phyloP scores from a whole-genome alignment of 2,113 vertebrate species.

The Vulpes vulpes region DNA sequence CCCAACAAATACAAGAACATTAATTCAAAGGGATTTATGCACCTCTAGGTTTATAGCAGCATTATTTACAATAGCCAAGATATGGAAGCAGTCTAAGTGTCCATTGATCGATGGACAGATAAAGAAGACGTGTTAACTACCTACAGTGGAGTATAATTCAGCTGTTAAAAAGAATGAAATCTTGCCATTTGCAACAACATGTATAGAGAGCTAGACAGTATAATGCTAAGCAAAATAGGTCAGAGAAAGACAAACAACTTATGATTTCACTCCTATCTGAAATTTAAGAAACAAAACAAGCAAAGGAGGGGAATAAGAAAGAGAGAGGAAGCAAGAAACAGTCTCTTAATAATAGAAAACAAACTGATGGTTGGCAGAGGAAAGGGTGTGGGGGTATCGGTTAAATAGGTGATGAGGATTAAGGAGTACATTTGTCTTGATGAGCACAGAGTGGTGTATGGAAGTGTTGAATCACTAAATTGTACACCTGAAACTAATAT shows the following conservation, averaged over 20 bases:
- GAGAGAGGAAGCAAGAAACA: background rate
- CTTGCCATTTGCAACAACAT: background rate
- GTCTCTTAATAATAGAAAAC: background rate
- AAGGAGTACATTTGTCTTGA: background rate
- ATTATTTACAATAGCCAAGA: background rate
- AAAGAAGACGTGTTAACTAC: background rate
- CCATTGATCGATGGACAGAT: background rate
- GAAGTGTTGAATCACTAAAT: background rate
- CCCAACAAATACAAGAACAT: background rate
- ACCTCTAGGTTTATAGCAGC: background rate
- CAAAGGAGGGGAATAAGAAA: background rate
- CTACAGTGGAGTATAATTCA: background rate
- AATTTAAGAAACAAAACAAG: background rate
- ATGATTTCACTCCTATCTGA: background rate
- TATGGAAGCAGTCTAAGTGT: background rate
- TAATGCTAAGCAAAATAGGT: background rate
- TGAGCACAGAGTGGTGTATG: background rate
- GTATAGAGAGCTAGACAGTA: background rate
- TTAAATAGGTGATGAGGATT: background rate
- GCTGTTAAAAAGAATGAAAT: background rate
- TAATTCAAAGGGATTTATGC: background rate
- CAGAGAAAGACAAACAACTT: background rate
- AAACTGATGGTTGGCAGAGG: background rate
- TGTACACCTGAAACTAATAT: background rate
- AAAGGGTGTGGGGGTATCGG: background rate